Percentiles rank a stretch among this genome's conserved stretches.
These are phyloP conservation scores for Syngnathus typhle DNA, from an alignment of 2,113 vertebrate species.

Conservation along the genomic window DNA sequence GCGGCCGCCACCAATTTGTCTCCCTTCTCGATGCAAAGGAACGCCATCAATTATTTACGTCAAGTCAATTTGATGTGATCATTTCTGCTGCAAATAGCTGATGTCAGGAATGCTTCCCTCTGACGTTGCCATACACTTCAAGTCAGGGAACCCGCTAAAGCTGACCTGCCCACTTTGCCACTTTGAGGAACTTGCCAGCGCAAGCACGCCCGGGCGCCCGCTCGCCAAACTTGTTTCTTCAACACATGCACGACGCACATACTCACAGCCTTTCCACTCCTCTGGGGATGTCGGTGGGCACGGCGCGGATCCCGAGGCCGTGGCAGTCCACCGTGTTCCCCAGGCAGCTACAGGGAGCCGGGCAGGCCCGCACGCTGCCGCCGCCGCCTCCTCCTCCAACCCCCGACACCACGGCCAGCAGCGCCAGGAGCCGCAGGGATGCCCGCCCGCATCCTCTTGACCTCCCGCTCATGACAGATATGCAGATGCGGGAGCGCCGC, in stretches of 20 bases:
- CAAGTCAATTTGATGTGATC: background rate
- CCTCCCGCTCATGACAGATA: constrained; percentile 39
- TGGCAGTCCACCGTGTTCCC: constrained; percentile 89
- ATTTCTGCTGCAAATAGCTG: background rate
- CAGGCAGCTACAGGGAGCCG: constrained; percentile 83
- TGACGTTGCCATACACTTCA: no score
- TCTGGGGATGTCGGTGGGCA: constrained; percentile 84
- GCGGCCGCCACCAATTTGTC: background rate
- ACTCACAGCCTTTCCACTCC: constrained; percentile 88
- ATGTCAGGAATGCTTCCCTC: background rate
- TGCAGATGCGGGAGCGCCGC: constrained; percentile 18
- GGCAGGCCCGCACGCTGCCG: constrained; percentile 67
- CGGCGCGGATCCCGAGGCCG: constrained; percentile 76
- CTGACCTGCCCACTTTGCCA: no score
- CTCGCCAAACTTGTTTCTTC: background rate
- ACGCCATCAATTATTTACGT: constrained; percentile 61
- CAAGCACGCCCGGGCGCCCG: background rate
- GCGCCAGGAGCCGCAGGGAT: constrained; percentile 27
- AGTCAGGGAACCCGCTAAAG: no score
- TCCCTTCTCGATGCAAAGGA: constrained; percentile 18
- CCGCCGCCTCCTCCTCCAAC: background rate
- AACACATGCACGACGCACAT: constrained; percentile 15
- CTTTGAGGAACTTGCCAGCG: no score
- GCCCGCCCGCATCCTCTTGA: constrained; percentile 24
- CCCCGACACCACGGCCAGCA: constrained; percentile 59